phyloP scores from a whole-genome alignment of 1,140 invertebrate species.

The Octopus sinensis region DNA sequence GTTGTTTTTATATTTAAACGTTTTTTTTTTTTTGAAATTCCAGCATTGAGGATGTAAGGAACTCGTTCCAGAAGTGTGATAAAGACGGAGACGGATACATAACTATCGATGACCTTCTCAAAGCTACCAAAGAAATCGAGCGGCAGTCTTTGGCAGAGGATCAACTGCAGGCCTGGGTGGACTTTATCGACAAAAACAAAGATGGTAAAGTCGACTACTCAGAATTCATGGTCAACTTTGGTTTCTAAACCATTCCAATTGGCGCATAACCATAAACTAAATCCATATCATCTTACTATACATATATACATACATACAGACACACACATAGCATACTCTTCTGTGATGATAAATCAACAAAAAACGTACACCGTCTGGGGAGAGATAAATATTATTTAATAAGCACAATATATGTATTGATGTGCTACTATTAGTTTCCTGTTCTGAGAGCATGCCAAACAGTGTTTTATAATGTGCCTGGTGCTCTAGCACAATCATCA shows the following conservation, averaged over 20 bases:
- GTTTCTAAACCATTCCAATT: background rate
- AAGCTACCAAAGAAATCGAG: conserved; percentile 2
- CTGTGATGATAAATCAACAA: no score
- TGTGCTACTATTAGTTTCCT: no score
- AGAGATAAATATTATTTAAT: no score
- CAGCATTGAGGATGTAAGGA: conserved; percentile 1
- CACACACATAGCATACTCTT: no score
- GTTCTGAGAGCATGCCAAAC: no score
- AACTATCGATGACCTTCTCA: background rate
- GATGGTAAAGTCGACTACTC: conserved; percentile 7
- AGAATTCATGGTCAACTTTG: conserved; percentile 3
- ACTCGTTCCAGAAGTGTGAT: background rate
- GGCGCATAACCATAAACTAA: no score
- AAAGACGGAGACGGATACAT: conserved; percentile 1
- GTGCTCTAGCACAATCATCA: no score
- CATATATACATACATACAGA: no score
- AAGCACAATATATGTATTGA: no score
- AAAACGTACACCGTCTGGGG: no score
- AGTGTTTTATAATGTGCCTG: no score
- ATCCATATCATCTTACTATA: no score
- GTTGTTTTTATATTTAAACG: background rate
- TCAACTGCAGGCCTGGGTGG: background rate
- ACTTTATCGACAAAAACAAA: background rate
- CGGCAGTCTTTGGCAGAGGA: background rate
- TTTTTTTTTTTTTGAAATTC: background rate